Percentiles rank a stretch among this genome's conserved stretches.
These are phyloP conservation scores for Ctenosaura bakeri DNA, from an alignment of 2,797 vertebrate genomes.

Conservation along the genomic window DNA sequence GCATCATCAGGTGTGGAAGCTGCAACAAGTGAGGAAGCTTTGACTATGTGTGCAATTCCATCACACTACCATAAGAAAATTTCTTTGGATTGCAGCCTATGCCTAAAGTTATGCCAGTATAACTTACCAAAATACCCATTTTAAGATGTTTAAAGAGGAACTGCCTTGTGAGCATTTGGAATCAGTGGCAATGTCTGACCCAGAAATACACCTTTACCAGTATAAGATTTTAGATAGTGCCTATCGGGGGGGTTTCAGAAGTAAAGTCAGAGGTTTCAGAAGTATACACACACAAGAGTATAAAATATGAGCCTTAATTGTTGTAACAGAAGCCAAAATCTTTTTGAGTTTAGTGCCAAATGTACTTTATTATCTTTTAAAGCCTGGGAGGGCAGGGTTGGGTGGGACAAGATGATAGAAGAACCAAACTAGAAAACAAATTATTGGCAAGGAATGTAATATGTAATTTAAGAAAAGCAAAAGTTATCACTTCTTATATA, in stretches of 20 bases:
- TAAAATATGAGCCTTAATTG: slow-evolving; percentile 75
- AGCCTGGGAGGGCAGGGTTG: slow-evolving; percentile 32
- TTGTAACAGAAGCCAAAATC: slow-evolving; percentile 73
- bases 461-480: slow-evolving; percentile 61
- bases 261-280: not conserved
- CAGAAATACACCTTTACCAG: slow-evolving; percentile 26
- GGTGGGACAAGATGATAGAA: slow-evolving; percentile 46
- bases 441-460: slow-evolving; percentile 60
- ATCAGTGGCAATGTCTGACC: slow-evolving; percentile 36
- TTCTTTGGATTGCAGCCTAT: not conserved
- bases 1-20: not conserved
- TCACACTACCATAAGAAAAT: not conserved
- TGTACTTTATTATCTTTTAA: slow-evolving; percentile 48
- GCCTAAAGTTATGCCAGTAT: slow-evolving; percentile 1
- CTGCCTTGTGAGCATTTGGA: slow-evolving; percentile 25
- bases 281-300: slow-evolving; percentile 38
- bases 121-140: slow-evolving; percentile 34
- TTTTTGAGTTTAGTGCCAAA: slow-evolving; percentile 69
- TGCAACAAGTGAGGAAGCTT: slow-evolving; percentile 8
- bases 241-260: slow-evolving; percentile 61
- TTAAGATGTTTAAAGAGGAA: slow-evolving; percentile 49
- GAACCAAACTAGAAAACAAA: slow-evolving; percentile 50
- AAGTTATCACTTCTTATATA: slow-evolving; percentile 51
- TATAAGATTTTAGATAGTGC: slow-evolving; percentile 64
- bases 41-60: not conserved